Base-by-base conservation (phyloP, 1,140 invertebrate genomes). In the Drosophila parvula region DNA sequence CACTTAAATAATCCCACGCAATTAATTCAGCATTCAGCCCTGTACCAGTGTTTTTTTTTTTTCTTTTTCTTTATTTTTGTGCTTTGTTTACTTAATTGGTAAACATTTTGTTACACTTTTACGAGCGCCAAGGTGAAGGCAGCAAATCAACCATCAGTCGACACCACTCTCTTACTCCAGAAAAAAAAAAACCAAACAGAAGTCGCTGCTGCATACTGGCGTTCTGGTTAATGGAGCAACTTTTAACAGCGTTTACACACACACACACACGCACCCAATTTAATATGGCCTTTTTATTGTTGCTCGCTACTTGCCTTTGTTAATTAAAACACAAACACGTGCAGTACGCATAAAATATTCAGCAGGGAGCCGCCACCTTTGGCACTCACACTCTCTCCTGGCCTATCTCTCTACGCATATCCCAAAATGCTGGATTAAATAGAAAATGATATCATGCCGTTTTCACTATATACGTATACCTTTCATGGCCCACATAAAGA, bases 311-410 rank as follows among this genome's bases (percentile, higher is more conserved):
- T 79, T 64, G 58, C 58, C 47, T 77, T 88, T 88, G 80, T 90
- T 89, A 89, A 89, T 89, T 89, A 89, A 89, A 89, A 90, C 85
- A 89, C 84, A 84, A 89, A 90, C 84, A 89, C 84, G 85, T 90
- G 84, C 84, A 75, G 62, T 69, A 51, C 78, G 65, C 62, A 89
- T 89, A 81, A 89, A 89, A 89, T 81, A 81, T 84, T 71, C 69
- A 84, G 78, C 83, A 67, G 76, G 76, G 65, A 64, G 62, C 40
- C 75, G 38, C 50, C 51, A 32, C 44, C 47, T 48, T 50, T 70
- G 69, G 41, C 70, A 40, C 43, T 53, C 50, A 11, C 48, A 14
- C 50, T 36, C 50, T 36, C 50, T 18, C 10, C n/a, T n/a, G 7
- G 8, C 34, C 40, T 53, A 65, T 32, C 38, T 32, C 38, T 51